These are phyloP conservation scores for Platalea minor DNA, from an alignment of 2,797 vertebrate genomes.

Conservation along the genomic window DNA sequence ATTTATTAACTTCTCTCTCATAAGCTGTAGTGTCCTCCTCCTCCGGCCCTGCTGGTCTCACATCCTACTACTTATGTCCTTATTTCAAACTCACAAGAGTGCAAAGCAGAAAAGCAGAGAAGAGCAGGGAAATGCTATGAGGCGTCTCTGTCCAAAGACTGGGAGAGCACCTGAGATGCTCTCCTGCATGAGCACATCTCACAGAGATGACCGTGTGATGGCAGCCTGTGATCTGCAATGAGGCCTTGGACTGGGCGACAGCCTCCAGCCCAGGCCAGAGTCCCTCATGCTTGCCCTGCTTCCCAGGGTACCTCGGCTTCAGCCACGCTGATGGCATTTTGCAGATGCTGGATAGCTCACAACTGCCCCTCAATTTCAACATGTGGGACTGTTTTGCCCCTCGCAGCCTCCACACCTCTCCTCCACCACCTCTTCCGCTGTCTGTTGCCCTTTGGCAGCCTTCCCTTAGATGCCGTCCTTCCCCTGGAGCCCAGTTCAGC, in stretches of 20 bases:
- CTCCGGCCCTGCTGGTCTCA: not conserved
- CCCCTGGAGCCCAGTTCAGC: not conserved
- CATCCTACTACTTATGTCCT: not conserved
- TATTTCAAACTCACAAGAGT: not conserved
- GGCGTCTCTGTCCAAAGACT: not conserved
- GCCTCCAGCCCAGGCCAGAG: not conserved
- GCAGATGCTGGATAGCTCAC: not conserved
- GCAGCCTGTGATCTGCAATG: not conserved
- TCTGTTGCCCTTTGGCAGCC: not conserved
- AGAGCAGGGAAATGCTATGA: not conserved
- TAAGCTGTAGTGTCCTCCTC: not conserved
- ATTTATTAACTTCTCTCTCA: not conserved
- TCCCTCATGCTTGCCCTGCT: not conserved
- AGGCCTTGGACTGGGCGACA: not conserved
- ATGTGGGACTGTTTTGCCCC: too few species aligned
- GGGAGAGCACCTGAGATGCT: not conserved
- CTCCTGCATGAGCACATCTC: not conserved
- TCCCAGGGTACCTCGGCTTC: not conserved
- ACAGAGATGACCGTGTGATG: fast-evolving
- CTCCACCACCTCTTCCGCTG: not conserved
- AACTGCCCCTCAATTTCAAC: not conserved
- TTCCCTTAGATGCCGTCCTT: not conserved
- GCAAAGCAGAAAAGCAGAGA: not conserved
- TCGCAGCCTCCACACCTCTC: not conserved
- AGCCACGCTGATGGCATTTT: not conserved